These are phyloP conservation scores for Tolmerus cingulatus DNA, from an alignment of 2,888 invertebrate species.

Conservation along the genomic window DNA sequence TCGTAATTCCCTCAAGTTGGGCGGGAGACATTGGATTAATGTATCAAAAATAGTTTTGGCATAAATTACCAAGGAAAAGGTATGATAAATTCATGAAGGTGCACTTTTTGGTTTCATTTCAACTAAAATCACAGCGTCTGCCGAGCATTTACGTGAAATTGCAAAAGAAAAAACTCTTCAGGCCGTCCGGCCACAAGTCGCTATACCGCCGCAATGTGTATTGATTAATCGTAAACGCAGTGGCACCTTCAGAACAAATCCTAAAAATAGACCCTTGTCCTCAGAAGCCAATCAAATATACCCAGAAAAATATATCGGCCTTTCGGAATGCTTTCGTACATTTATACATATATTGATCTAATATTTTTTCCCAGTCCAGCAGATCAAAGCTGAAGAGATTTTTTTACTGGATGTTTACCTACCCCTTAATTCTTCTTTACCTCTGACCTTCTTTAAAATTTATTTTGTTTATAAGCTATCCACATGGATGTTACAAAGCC, in stretches of 20 bases:
- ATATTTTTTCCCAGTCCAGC: not conserved
- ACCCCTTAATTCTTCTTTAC: too few species aligned
- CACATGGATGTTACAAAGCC: too few species aligned
- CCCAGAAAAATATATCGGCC: not conserved
- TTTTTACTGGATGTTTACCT: too few species aligned
- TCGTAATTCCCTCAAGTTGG: not conserved
- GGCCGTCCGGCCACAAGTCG: not conserved
- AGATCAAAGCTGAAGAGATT: too few species aligned
- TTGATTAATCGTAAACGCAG: not conserved
- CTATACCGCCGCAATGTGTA: not conserved
- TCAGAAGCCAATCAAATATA: not conserved
- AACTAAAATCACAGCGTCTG: not conserved
- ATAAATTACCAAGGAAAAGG: not conserved
- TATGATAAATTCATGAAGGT: not conserved
- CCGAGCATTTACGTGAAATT: not conserved
- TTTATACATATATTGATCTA: not conserved
- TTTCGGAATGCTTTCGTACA: not conserved
- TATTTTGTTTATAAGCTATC: too few species aligned
- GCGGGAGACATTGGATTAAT: not conserved
- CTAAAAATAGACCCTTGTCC: not conserved
- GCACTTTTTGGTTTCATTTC: not conserved
- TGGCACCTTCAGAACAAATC: not conserved
- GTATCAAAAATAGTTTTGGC: not conserved
- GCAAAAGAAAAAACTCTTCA: not conserved
- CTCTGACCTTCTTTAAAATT: too few species aligned